Conservation (phyloP, 2,888 invertebrate species). For the Theristus sp. region DNA sequence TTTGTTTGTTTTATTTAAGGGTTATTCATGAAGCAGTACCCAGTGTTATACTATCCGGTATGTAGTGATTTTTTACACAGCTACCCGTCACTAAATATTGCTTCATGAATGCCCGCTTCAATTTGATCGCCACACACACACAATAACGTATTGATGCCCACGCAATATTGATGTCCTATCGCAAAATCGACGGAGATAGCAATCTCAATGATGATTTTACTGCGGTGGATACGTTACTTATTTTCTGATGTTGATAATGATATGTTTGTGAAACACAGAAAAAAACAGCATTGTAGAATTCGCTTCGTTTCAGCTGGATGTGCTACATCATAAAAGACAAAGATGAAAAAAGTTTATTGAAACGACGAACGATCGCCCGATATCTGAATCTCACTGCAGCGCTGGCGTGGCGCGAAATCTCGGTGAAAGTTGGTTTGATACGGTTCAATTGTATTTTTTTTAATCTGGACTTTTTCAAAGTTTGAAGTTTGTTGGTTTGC, state of each 20-base stretch:
- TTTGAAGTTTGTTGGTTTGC: too few relatives aligned
- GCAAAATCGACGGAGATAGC: too few relatives aligned
- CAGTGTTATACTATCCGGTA: too few relatives aligned
- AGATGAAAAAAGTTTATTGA: conserved; percentile 10
- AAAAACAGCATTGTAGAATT: neutral
- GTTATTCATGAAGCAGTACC: too few relatives aligned
- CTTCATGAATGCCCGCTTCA: neutral
- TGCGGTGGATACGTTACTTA: too few relatives aligned
- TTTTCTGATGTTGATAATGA: neutral
- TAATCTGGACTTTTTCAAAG: conserved; percentile 4
- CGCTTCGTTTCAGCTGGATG: neutral
- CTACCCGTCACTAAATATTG: too few relatives aligned
- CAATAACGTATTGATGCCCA: too few relatives aligned
- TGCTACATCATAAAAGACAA: neutral
- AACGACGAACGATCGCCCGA: conserved; percentile 16
- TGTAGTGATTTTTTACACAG: neutral
- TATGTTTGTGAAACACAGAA: neutral
- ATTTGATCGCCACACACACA: neutral
- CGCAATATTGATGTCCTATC: too few relatives aligned
- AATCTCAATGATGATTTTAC: too few relatives aligned
- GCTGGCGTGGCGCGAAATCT: conserved; percentile 13
- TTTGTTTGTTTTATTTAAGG: too few relatives aligned
- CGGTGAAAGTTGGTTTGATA: conserved; percentile 2
- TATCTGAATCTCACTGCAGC: conserved; percentile 17
- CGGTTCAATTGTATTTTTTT: neutral